Percentiles rank a stretch among this genome's conserved stretches.
phyloP scores from a whole-genome alignment of 1,140 invertebrate genomes.

The Listronotus bonariensis region DNA sequence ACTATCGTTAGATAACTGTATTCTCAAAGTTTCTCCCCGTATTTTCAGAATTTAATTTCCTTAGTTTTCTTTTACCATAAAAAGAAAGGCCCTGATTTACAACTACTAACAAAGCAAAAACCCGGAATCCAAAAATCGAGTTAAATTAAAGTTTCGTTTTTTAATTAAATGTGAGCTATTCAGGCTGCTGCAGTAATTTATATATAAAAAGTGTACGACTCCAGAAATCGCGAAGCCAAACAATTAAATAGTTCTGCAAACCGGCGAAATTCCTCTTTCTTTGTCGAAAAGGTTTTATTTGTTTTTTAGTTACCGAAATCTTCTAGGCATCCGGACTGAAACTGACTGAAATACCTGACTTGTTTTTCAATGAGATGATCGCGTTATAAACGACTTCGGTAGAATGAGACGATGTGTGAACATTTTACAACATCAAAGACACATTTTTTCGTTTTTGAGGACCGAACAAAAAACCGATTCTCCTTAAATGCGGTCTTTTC shows the following conservation, averaged over 20 bases:
- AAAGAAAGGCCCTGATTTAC: not conserved
- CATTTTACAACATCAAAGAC: slow-evolving; percentile 45
- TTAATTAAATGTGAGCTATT: slow-evolving; percentile 15
- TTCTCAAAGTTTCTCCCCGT: too few relatives aligned
- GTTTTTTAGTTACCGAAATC: slow-evolving; percentile 17
- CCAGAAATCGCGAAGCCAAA: slow-evolving; percentile 7
- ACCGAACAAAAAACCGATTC: slow-evolving; percentile 27
- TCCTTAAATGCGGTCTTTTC: slow-evolving; percentile 27
- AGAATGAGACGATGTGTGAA: slow-evolving; percentile 40
- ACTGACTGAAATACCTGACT: slow-evolving; percentile 38
- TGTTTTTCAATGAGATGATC: slow-evolving; percentile 44
- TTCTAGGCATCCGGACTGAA: slow-evolving; percentile 1
- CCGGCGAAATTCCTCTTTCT: slow-evolving; percentile 24
- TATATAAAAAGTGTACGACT: slow-evolving; percentile 4
- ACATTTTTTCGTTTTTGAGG: slow-evolving; percentile 39
- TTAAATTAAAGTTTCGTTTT: slow-evolving; percentile 10
- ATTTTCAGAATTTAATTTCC: too few relatives aligned
- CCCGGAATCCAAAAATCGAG: slow-evolving; percentile 3
- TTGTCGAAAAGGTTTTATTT: slow-evolving; percentile 24
- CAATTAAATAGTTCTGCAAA: slow-evolving; percentile 16
- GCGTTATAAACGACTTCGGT: slow-evolving; percentile 42
- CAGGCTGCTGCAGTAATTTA: slow-evolving; percentile 2
- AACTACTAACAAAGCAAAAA: slow-evolving; percentile 1
- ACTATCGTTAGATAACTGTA: too few relatives aligned
- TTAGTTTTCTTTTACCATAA: too few relatives aligned